Base-by-base conservation (phyloP, 2,888 invertebrate species). In the Tortrix viridana region DNA sequence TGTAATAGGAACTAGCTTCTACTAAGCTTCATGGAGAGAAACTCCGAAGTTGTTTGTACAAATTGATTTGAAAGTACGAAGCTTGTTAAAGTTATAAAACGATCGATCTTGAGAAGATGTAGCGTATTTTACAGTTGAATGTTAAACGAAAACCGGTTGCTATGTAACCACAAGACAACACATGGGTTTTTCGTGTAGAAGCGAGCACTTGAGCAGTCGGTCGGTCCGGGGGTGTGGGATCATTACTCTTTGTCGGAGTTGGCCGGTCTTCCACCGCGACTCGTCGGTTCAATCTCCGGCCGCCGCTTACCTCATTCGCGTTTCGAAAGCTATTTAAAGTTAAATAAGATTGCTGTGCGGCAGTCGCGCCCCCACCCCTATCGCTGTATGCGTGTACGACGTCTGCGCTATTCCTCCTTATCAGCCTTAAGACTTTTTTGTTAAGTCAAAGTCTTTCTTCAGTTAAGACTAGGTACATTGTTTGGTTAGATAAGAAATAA, bases 241-340 rank as follows among this genome's bases (percentile, higher is more conserved):
- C 82, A 84, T 86, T 83, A 84, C 75, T 86, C 85, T 80, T 80
- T 80, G 83, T 84, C 84, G 78, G 81, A 85, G 81, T 80, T 79
- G 65, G 70, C 67, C 74, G 75, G 73, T 68, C 73, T 74, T 73
- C 73, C 75, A 70, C 76, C 73, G 71, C 73, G 73, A 72, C 73
- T 71, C 71, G 69, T 66, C 72, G 70, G 74, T 74, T 76, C 82
- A 80, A 83, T 84, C 81, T 81, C 82, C 82, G 79, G 78, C 72
- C 68, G 68, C 69, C 69, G 67, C 73, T 70, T 71, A 73, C 75
- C 73, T 75, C 72, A 72, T 74, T 75, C 76, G 77, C 79, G 76
- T 76, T 74, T 72, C 58, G 62, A 75, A 81, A 80, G 75, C 79
- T 79, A 80, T 82, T 83, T 82, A 80, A 82, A 82, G 71, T 83